phyloP scores from a whole-genome alignment of 2,113 vertebrate species.

The Hemiprocne comata region DNA sequence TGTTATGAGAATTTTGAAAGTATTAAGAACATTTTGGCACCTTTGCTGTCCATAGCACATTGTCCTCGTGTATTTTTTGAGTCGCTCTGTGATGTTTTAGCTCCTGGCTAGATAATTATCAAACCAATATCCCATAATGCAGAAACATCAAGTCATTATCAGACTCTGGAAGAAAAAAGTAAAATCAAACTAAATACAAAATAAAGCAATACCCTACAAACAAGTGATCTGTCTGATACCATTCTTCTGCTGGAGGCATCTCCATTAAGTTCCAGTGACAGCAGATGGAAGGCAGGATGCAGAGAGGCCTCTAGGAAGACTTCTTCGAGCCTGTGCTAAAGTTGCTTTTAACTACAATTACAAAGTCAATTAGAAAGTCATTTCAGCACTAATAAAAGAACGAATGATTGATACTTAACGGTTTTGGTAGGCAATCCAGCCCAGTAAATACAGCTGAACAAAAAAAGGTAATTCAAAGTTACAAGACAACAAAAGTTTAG shows the following conservation, averaged over 20 bases:
- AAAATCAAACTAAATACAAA: conserved; percentile 9
- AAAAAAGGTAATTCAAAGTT: conserved; percentile 12
- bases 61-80: background rate
- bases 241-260: background rate
- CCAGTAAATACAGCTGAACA: conserved; percentile 33
- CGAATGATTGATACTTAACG: conserved; percentile 39
- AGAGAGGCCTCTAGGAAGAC: conserved; percentile 10
- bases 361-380: conserved; percentile 68
- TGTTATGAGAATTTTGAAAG: background rate
- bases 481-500: background rate
- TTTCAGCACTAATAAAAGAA: conserved; percentile 64
- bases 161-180: background rate
- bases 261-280: conserved; percentile 11
- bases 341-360: conserved; percentile 65
- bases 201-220: background rate
- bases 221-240: background rate
- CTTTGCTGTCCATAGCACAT: background rate
- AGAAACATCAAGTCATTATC: background rate
- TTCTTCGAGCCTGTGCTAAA: conserved; percentile 28
- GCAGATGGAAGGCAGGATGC: conserved; percentile 29
- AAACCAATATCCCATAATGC: background rate
- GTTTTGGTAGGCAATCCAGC: conserved; percentile 17
- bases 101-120: background rate
- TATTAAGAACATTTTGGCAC: background rate
- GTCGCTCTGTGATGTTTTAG: background rate